Evolutionary conservation across 2,113 vertebrate genomes (phyloP).

Genomic region (Patagioenas fasciata): DNA sequence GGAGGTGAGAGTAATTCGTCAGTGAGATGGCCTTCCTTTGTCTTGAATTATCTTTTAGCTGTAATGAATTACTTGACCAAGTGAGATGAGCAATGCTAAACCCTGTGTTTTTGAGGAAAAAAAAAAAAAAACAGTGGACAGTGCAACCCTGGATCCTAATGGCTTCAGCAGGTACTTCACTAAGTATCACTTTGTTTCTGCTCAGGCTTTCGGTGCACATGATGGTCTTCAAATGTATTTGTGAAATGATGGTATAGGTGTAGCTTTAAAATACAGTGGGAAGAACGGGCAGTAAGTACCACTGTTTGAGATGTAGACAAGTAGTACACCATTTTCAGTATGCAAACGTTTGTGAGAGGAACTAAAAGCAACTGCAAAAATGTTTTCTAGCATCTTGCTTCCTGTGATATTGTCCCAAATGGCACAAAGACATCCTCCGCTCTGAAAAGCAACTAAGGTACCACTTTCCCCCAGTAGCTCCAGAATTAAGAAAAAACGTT

Average conservation of each 20-base stretch:
- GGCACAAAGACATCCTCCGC: background rate
- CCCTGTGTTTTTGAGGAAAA: background rate
- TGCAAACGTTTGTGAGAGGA: background rate
- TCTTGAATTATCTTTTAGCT: background rate
- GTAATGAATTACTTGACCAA: background rate
- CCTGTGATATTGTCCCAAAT: background rate
- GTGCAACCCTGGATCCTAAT: background rate
- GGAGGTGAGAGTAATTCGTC: background rate
- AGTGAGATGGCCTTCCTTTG: background rate
- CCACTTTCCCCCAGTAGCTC: background rate
- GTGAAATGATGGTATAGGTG: background rate
- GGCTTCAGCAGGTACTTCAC: background rate
- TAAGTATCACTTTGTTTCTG: background rate
- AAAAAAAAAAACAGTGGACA: background rate
- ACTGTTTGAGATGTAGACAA: background rate
- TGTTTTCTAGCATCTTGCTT: background rate
- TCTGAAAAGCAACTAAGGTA: background rate
- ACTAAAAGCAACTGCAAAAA: background rate
- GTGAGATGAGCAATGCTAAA: background rate
- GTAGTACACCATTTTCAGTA: background rate
- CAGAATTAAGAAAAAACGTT: background rate
- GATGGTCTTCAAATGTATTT: background rate
- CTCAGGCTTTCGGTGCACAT: background rate
- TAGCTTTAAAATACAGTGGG: background rate
- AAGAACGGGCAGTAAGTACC: background rate